A percentile compares a stretch with the other conserved stretches of the same genome.
Conservation (phyloP, 2,113 vertebrate genomes). For the Ammodytes dubius region DNA sequence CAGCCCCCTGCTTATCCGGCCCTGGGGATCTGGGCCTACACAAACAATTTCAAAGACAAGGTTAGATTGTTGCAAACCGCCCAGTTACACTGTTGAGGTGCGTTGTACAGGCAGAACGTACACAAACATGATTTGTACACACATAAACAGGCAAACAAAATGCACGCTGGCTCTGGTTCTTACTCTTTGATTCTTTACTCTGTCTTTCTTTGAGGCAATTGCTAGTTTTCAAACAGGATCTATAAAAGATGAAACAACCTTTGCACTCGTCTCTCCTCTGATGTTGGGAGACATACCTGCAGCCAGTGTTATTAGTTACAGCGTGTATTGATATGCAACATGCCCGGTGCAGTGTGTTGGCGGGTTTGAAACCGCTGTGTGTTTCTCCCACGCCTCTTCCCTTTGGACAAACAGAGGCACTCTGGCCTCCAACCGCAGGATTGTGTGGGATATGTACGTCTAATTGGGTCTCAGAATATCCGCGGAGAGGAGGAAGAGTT, state of each 20-base stretch:
- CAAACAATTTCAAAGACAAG: conserved; percentile 83
- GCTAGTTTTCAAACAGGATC: conserved; percentile 79
- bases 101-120: conserved; percentile 23
- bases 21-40: conserved; percentile 78
- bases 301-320: conserved; percentile 74
- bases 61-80: conserved; percentile 77
- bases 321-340: conserved; percentile 70
- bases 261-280: conserved; percentile 77
- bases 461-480: conserved; percentile 81
- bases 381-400: conserved; percentile 82
- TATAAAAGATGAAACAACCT: conserved; percentile 85
- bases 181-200: conserved; percentile 62
- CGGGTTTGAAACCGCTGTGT: conserved; percentile 59
- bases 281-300: conserved; percentile 81
- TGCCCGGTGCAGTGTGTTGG: conserved; percentile 72
- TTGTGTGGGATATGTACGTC: conserved; percentile 71
- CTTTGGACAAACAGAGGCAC: conserved; percentile 72
- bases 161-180: conserved; percentile 30
- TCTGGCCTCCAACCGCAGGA: conserved; percentile 71
- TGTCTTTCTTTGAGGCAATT: conserved; percentile 82
- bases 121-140: conserved; percentile 18
- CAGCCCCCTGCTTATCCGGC: conserved; percentile 78
- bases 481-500: conserved; percentile 60
- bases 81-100: conserved; percentile 53
- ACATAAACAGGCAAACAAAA: not conserved